These are phyloP conservation scores for Meteorus colon DNA, from an alignment of 2,888 invertebrate species.

Conservation along the genomic window DNA sequence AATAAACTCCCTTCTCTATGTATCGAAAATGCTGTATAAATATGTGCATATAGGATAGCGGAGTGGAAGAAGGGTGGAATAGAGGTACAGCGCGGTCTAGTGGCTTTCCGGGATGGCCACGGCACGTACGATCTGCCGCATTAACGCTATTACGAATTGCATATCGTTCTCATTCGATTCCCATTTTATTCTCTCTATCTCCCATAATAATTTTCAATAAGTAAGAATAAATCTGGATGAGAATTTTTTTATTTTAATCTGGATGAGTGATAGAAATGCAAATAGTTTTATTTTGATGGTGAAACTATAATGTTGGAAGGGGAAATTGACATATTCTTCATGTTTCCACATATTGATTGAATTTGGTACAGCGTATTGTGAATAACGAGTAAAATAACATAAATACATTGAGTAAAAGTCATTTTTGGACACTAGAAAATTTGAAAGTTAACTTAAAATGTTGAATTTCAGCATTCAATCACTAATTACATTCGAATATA, in stretches of 20 bases:
- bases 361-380: too few species aligned
- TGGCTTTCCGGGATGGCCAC: conserved; percentile 38
- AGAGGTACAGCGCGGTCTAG: conserved; percentile 27
- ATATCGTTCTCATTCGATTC: conserved; percentile 19
- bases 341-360: too few species aligned
- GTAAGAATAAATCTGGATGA: neutral
- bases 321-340: too few species aligned
- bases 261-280: too few species aligned
- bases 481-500: too few species aligned
- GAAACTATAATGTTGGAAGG: too few species aligned
- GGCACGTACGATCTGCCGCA: conserved; percentile 55
- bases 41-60: neutral
- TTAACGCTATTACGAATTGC: conserved; percentile 54
- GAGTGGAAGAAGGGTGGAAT: neutral
- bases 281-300: too few species aligned
- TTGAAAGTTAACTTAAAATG: too few species aligned
- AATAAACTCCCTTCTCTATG: conserved; percentile 57
- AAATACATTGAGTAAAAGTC: conserved; percentile 3
- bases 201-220: neutral
- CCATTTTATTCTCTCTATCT: conserved; percentile 1
- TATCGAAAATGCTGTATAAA: conserved; percentile 3
- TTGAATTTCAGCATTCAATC: too few species aligned
- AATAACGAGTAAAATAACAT: conserved; percentile 23
- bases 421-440: neutral
- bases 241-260: conserved; percentile 1